Evolutionary conservation across 1,140 invertebrate genomes (phyloP).

Genomic region (Drosophila lini): DNA sequence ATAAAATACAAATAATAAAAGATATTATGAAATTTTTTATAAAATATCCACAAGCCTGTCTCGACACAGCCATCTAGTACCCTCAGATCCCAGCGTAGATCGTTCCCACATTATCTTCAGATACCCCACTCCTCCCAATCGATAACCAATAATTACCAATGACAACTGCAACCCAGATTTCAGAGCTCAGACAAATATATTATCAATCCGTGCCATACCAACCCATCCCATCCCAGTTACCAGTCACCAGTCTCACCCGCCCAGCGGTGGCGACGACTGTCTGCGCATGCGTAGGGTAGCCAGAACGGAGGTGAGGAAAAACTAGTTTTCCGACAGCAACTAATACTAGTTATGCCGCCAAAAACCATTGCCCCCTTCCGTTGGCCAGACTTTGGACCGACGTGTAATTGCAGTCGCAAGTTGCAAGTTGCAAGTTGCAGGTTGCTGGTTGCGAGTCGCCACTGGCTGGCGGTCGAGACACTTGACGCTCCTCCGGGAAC

Average conservation of each 20-base stretch:
- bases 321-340: conserved; percentile 62
- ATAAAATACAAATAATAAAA: not conserved
- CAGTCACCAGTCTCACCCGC: conserved; percentile 16
- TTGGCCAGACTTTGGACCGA: conserved; percentile 41
- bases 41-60: not conserved
- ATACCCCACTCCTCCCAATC: not conserved
- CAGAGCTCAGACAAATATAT: conserved; percentile 44
- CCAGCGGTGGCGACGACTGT: conserved; percentile 32
- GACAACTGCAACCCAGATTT: conserved; percentile 57
- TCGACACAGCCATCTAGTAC: too few species aligned
- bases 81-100: not conserved
- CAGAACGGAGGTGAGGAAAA: conserved; percentile 52
- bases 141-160: conserved; percentile 23
- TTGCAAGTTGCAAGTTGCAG: conserved; percentile 38
- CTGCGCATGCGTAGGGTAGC: conserved; percentile 62
- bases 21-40: not conserved
- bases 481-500: conserved; percentile 56
- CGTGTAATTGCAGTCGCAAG: conserved; percentile 45
- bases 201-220: conserved; percentile 20
- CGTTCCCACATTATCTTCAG: conserved; percentile 6
- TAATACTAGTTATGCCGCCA: conserved; percentile 49
- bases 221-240: conserved; percentile 8
- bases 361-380: conserved; percentile 27
- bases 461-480: conserved; percentile 49
- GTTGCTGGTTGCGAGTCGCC: conserved; percentile 7